Base-by-base conservation (phyloP, 2,113 vertebrate species). In the Hyla sarda region DNA sequence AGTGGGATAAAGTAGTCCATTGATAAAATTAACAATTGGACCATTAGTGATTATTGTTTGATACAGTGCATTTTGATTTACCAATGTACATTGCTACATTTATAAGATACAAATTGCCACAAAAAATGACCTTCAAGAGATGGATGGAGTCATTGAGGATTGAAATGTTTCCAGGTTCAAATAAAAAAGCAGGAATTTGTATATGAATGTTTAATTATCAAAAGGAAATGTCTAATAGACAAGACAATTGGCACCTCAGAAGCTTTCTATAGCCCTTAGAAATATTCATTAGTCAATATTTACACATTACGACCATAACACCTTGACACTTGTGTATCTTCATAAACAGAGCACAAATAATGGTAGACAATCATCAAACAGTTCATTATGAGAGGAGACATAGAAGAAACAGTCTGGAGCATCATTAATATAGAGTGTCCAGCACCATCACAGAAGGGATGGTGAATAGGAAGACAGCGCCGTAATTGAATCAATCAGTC, bases 401-500 rank as follows among this genome's bases (percentile, higher is more conserved):
- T 67, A 30, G 37, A 73, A 86, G 77, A 37, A 47, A 60, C 77
- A 62, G 67, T 62, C 52, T 60, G 69, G 19, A 87, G 48, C 32
- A 78, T 82, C 65, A 87, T 87, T 87, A 87, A 87, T 87, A 87
- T 73, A 73, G 73, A 37, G 52, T 50, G 67, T 62, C 65, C 65
- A 65, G 52, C 28, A 81, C 48, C 85, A 74, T 87, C 77, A 87
- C 85, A 72, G 85, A 81, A 78, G 85, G 85, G 50, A 81, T 48
- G 19, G 67, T 82, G 85, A 82, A 81, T 81, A 74, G 73, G 65
- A 82, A 81, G 85, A 82, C 85, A 87, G 85, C 65, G 4, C 41
- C 21, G 85, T 87, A 87, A 87, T 87, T 87, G 85, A 87, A 87
- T 87, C 85, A 87, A 87, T 87, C 85, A 81, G 85, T 87, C 85